These are phyloP conservation scores for Champsocephalus gunnari DNA, from an alignment of 2,797 vertebrate genomes.

Conservation along the genomic window DNA sequence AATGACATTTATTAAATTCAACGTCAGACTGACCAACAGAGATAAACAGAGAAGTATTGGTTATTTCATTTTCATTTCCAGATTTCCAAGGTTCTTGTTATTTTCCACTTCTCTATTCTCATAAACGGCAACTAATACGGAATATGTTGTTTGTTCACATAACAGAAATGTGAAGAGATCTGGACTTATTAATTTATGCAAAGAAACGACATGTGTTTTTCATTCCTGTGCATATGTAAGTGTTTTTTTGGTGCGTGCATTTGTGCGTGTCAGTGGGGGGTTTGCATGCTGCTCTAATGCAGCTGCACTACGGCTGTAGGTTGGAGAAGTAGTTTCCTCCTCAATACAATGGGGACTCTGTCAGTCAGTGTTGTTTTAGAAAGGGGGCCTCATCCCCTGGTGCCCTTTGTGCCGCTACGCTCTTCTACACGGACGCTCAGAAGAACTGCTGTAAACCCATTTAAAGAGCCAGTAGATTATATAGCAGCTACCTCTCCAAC, in stretches of 20 bases:
- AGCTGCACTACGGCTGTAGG: constrained; percentile 74
- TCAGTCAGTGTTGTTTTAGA: constrained; percentile 85
- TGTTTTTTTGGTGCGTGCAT: constrained; percentile 24
- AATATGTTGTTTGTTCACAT: background rate
- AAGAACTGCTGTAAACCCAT: constrained; percentile 44
- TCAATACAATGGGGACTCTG: constrained; percentile 82
- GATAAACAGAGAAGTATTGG: background rate
- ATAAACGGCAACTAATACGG: background rate
- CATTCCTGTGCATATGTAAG: constrained; percentile 38
- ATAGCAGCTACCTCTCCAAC: constrained; percentile 3
- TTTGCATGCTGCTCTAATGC: constrained; percentile 60
- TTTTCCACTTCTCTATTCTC: background rate
- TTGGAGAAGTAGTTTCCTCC: constrained; percentile 80
- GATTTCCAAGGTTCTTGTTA: background rate
- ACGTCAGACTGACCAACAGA: background rate
- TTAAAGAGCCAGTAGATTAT: constrained; percentile 42
- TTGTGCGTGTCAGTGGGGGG: constrained; percentile 45
- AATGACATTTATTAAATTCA: constrained; percentile 1
- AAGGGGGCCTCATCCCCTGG: constrained; percentile 78
- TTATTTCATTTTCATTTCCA: background rate
- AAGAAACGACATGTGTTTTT: constrained; percentile 38
- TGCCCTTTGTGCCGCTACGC: constrained; percentile 74
- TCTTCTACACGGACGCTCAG: constrained; percentile 37
- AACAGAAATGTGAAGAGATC: background rate
- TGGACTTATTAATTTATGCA: constrained; percentile 15